Evolutionary conservation across 2,113 vertebrate species (phyloP).

Genomic region (Uria aalge): DNA sequence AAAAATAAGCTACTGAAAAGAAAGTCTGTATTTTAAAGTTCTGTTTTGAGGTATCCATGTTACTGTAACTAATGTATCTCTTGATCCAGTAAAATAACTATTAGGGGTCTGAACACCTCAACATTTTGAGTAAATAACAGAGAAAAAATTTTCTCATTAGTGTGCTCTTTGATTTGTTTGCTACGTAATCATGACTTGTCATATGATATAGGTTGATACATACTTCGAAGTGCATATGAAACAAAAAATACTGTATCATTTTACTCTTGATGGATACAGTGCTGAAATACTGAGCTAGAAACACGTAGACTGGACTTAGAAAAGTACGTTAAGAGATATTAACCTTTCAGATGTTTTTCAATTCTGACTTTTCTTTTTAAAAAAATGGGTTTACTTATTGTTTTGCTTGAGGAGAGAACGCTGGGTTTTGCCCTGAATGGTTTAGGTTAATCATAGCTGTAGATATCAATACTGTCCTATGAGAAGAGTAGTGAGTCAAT

Average conservation of each 20-base stretch:
- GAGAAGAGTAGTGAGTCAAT: background rate
- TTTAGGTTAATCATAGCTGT: background rate
- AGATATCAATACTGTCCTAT: background rate
- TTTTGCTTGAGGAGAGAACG: background rate
- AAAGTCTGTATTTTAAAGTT: background rate
- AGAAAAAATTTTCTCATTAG: background rate
- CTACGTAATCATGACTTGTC: background rate
- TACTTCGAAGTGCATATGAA: background rate
- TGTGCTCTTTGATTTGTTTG: background rate
- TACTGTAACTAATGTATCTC: background rate
- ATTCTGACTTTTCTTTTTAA: background rate
- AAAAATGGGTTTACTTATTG: background rate
- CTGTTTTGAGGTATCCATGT: background rate
- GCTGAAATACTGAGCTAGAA: background rate
- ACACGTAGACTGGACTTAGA: background rate
- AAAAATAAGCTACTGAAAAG: background rate
- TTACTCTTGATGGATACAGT: background rate
- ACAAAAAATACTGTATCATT: background rate
- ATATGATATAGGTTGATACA: background rate
- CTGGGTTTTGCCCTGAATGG: background rate
- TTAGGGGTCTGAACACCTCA: background rate
- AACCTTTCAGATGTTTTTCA: background rate
- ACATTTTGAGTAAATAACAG: background rate
- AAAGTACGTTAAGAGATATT: background rate
- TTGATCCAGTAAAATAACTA: background rate